Percentiles rank a stretch among this genome's conserved stretches.
phyloP scores from a whole-genome alignment of 1,140 invertebrate species.

The Anastrepha ludens region DNA sequence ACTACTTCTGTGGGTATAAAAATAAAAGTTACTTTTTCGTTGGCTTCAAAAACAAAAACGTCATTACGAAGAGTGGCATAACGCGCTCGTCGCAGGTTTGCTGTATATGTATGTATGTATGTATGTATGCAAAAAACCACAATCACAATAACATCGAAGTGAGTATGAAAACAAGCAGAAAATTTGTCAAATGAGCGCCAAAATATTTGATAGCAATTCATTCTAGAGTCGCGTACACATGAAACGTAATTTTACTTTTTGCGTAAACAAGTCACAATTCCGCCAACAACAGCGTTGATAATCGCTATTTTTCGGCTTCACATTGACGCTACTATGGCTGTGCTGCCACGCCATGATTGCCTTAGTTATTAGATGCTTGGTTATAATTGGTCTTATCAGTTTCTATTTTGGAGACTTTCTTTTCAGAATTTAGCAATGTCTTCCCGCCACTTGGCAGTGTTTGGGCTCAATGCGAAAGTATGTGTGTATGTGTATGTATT shows the following conservation, averaged over 20 bases:
- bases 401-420: constrained; percentile 22
- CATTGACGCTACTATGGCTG: constrained; percentile 6
- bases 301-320: neutral
- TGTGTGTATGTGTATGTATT: too few relatives aligned
- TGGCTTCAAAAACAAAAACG: constrained; percentile 27
- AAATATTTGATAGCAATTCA: constrained; percentile 5
- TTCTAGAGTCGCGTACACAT: neutral
- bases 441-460: neutral
- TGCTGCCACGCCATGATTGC: neutral
- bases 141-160: neutral
- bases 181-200: constrained; percentile 46
- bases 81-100: neutral
- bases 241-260: constrained; percentile 30
- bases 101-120: neutral
- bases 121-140: neutral
- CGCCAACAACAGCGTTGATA: neutral
- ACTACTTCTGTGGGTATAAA: neutral
- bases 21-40: constrained; percentile 23
- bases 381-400: constrained; percentile 30
- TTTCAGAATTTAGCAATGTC: neutral
- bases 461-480: neutral
- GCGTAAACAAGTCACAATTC: neutral
- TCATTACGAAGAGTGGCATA: neutral
- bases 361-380: neutral
- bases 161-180: neutral